Conservation (phyloP, 1,140 invertebrate genomes). For the Tetranychus cinnabarinus region DNA sequence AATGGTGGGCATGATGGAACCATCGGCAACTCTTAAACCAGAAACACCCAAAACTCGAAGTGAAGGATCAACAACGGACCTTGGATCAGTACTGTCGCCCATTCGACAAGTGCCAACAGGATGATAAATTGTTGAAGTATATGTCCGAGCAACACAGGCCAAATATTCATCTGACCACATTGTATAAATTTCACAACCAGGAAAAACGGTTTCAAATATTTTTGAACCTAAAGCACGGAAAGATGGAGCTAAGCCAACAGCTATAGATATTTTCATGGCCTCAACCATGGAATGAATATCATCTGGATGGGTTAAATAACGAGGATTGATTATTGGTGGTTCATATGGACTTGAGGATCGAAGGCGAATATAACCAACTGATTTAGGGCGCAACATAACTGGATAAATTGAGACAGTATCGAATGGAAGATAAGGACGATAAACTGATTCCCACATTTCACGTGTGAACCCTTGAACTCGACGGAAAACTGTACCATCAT, state of each 20-base stretch:
- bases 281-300: conserved; percentile 27
- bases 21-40: conserved; percentile 36
- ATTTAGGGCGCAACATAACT: conserved; percentile 44
- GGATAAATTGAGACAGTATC: conserved; percentile 43
- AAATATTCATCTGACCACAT: neutral
- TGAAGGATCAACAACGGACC: conserved; percentile 54
- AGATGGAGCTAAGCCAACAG: conserved; percentile 21
- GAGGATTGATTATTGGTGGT: conserved; percentile 56
- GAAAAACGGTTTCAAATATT: conserved; percentile 40
- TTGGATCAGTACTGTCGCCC: conserved; percentile 41
- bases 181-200: conserved; percentile 40
- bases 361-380: conserved; percentile 34
- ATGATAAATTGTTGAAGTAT: conserved; percentile 56
- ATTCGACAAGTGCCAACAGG: conserved; percentile 37
- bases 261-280: conserved; percentile 16
- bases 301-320: conserved; percentile 40
- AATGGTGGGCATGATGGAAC: conserved; percentile 41
- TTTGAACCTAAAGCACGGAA: conserved; percentile 41
- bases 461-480: conserved; percentile 10
- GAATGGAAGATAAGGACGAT: conserved; percentile 16
- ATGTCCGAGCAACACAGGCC: conserved; percentile 54
- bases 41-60: conserved; percentile 28
- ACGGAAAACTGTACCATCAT: conserved; percentile 32
- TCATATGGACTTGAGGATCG: conserved; percentile 32
- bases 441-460: conserved; percentile 11